A percentile compares a stretch with the other conserved stretches of the same genome.
phyloP scores from a whole-genome alignment of 1,140 invertebrate genomes.

The Vollenhovia emeryi region DNA sequence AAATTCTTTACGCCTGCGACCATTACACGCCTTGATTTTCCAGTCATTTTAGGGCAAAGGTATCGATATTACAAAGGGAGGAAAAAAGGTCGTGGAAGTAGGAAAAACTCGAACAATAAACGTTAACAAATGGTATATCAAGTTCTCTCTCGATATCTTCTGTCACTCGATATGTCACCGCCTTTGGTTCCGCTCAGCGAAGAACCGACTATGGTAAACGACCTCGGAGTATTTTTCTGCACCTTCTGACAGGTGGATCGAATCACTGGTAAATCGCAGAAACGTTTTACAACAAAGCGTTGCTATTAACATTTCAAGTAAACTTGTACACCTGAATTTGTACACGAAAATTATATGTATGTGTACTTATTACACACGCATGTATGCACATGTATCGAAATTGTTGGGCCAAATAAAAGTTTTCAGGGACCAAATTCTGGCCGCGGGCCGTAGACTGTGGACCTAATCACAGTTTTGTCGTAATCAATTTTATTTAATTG shows the following conservation, averaged over 20 bases:
- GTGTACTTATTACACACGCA: too few species aligned
- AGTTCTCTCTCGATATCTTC: slow-evolving; percentile 73
- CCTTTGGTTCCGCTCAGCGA: slow-evolving; percentile 47
- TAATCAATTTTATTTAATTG: too few species aligned
- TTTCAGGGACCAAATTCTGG: too few species aligned
- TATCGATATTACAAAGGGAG: background rate
- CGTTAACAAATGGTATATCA: slow-evolving; percentile 71
- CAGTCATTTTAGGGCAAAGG: background rate
- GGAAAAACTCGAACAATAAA: slow-evolving; percentile 77
- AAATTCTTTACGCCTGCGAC: background rate
- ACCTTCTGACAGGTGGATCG: slow-evolving; percentile 70
- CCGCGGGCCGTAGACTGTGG: too few species aligned
- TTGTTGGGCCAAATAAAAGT: too few species aligned
- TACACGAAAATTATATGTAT: background rate
- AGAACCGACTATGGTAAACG: slow-evolving; percentile 1
- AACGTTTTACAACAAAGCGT: background rate
- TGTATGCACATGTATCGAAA: too few species aligned
- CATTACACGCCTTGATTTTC: background rate
- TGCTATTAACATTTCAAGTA: background rate
- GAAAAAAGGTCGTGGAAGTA: slow-evolving; percentile 24
- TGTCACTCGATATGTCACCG: slow-evolving; percentile 75
- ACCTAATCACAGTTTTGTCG: too few species aligned
- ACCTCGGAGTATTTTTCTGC: slow-evolving; percentile 44
- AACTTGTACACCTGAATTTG: background rate
- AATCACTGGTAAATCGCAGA: background rate